Evolutionary conservation across 92 coral and sea anemone genomes (phyloP).

Genomic region (Nematostella vectensis): DNA sequence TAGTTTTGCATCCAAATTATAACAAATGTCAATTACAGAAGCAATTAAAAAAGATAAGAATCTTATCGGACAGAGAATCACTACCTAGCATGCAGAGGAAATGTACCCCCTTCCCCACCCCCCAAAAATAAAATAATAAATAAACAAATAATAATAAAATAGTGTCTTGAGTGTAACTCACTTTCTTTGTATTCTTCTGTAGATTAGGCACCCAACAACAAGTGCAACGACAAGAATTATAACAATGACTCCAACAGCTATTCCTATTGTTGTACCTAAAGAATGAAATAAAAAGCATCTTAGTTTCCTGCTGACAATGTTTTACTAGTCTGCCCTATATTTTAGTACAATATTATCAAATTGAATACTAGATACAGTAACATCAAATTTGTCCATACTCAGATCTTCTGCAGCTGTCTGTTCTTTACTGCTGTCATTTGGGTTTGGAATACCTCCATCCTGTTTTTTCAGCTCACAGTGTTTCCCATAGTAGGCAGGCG

Average conservation of each 20-base stretch:
- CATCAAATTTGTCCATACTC: slow-evolving; percentile 29
- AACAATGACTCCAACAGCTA: slow-evolving; percentile 62
- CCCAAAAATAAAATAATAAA: too few species aligned
- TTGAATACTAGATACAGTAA: too few species aligned
- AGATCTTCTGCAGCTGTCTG: slow-evolving; percentile 10
- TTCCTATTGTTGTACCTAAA: slow-evolving; percentile 72
- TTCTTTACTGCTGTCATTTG: not conserved
- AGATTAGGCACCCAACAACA: slow-evolving; percentile 53
- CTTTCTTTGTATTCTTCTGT: slow-evolving; percentile 69
- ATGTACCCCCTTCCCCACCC: too few species aligned
- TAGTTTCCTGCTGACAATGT: too few species aligned
- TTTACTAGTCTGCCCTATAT: too few species aligned
- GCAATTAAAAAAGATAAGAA: too few species aligned
- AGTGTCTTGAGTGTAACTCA: too few species aligned
- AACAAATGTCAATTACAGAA: not conserved
- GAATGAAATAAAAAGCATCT: too few species aligned
- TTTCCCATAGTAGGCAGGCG: slow-evolving; percentile 18
- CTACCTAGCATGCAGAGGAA: too few species aligned
- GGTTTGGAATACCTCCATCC: not conserved
- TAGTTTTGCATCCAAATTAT: not conserved
- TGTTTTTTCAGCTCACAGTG: slow-evolving; percentile 12
- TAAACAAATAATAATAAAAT: too few species aligned
- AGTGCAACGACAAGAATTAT: slow-evolving; percentile 35
- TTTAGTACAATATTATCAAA: too few species aligned
- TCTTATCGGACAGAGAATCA: too few species aligned